Evolutionary conservation across 1,140 invertebrate genomes (phyloP).

Genomic region (Drosophila parabipectinata): DNA sequence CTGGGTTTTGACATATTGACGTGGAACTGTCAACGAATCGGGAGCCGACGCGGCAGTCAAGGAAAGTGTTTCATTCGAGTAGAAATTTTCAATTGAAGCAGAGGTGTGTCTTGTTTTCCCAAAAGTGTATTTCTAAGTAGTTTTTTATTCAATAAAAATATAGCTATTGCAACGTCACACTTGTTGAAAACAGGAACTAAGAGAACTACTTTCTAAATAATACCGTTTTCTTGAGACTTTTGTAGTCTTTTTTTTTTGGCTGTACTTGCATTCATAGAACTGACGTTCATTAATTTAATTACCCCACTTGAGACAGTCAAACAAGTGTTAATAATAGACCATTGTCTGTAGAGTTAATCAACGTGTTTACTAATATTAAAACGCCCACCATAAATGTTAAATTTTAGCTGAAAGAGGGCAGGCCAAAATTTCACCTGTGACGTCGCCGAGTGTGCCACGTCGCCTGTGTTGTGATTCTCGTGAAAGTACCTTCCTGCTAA

Average conservation of each 20-base stretch:
- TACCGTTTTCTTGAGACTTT: no score
- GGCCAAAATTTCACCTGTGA: constrained; percentile 59
- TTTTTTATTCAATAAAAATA: constrained; percentile 24
- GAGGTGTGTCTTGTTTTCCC: constrained; percentile 45
- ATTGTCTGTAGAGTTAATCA: neutral
- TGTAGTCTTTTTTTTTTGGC: no score
- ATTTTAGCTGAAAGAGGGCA: neutral
- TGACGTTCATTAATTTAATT: neutral
- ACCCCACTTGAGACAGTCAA: neutral
- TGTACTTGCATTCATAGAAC: neutral
- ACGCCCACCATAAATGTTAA: neutral
- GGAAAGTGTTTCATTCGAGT: constrained; percentile 45
- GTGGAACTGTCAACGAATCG: constrained; percentile 51
- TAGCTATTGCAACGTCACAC: neutral
- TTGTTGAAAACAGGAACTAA: no score
- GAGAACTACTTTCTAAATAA: no score
- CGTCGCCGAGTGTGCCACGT: constrained; percentile 50
- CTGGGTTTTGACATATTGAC: constrained; percentile 63
- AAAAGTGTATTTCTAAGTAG: neutral
- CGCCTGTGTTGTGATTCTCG: constrained; percentile 36
- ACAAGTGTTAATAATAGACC: neutral
- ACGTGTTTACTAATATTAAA: neutral
- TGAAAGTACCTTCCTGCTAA: constrained; percentile 41
- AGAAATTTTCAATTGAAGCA: constrained; percentile 39
- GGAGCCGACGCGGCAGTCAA: constrained; percentile 37